Evolutionary conservation across 2,113 vertebrate species (phyloP).

Genomic region (Esox niger): DNA sequence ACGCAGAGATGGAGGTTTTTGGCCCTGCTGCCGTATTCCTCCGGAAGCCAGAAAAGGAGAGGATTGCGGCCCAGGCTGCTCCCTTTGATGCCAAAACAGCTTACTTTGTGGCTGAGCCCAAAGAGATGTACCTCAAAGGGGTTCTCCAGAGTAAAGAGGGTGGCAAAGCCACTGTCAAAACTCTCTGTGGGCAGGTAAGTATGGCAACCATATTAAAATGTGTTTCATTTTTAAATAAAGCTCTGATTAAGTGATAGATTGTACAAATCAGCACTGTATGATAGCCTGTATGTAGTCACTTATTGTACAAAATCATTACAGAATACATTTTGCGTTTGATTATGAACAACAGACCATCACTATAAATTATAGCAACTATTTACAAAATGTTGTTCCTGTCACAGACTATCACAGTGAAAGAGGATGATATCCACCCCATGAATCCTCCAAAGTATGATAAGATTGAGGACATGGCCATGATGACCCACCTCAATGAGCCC

Average conservation of each 20-base stretch:
- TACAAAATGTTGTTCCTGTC: constrained; percentile 8
- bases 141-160: constrained; percentile 73
- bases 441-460: constrained; percentile 77
- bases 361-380: no score
- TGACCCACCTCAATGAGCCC: constrained; percentile 77
- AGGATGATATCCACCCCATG: constrained; percentile 70
- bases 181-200: constrained; percentile 74
- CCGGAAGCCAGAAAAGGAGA: constrained; percentile 83
- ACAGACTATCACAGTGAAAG: constrained; percentile 67
- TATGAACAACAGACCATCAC: no score
- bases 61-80: constrained; percentile 76
- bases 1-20: constrained; percentile 83
- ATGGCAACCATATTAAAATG: no score
- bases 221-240: no score
- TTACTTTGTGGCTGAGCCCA: constrained; percentile 72
- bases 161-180: constrained; percentile 81
- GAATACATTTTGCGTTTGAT: no score
- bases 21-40: constrained; percentile 81
- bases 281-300: no score
- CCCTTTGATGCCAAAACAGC: constrained; percentile 87
- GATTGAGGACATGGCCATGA: constrained; percentile 78
- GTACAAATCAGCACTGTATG: no score
- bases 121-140: constrained; percentile 83
- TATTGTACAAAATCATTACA: no score
- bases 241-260: no score